Conservation (phyloP, 2,797 vertebrate genomes). For the Lepus townsendii region DNA sequence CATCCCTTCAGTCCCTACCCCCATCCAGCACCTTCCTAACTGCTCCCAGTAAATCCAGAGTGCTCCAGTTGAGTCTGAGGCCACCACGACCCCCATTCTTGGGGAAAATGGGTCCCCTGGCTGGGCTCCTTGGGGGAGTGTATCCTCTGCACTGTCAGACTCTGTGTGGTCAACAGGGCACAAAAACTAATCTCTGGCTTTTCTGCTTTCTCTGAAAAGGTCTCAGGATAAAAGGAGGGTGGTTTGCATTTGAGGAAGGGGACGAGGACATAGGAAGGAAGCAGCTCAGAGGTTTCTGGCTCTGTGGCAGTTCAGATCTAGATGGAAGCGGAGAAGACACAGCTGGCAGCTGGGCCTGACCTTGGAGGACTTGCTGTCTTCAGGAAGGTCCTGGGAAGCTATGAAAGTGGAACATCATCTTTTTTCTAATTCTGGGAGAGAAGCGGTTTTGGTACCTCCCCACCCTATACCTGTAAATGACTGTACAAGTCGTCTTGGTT, state of each 20-base stretch:
- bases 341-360: neutral
- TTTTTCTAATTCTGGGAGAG: neutral
- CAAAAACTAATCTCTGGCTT: neutral
- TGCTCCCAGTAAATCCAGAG: neutral
- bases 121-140: neutral
- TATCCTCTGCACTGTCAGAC: neutral
- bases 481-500: neutral
- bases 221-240: neutral
- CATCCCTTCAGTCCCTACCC: rapidly evolving
- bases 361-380: neutral
- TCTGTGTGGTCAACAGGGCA: slow-evolving; percentile 29
- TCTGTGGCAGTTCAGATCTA: neutral
- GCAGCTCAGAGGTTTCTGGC: neutral
- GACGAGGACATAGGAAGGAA: neutral
- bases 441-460: neutral
- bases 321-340: neutral
- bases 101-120: neutral
- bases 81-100: neutral
- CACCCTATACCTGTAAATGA: neutral
- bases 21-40: neutral
- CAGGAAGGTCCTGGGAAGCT: neutral
- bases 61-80: neutral
- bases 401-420: rapidly evolving
- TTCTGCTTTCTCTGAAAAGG: neutral
- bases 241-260: neutral